These are phyloP conservation scores for Eupithecia exiguata DNA, from an alignment of 2,888 invertebrate species.

Conservation along the genomic window DNA sequence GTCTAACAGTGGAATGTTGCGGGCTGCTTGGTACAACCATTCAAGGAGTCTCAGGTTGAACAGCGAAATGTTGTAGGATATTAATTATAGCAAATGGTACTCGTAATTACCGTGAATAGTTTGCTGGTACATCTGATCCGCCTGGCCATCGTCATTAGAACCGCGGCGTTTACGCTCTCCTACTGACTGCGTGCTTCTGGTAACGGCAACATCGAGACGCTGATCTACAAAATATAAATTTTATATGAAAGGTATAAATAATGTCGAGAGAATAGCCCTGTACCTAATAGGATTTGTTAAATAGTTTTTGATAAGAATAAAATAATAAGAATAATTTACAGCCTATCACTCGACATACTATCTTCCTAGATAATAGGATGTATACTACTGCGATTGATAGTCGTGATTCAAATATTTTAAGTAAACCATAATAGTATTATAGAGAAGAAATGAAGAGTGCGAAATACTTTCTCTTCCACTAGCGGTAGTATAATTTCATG, in stretches of 20 bases:
- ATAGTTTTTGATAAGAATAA: neutral
- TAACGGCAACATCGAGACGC: conserved; percentile 74
- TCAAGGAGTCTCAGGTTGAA: neutral
- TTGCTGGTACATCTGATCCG: conserved; percentile 76
- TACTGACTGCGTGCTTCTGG: conserved; percentile 77
- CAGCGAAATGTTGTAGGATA: neutral
- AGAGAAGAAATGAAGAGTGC: too few relatives aligned
- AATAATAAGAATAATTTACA: neutral
- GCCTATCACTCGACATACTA: neutral
- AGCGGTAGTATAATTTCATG: neutral
- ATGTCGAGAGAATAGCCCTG: neutral
- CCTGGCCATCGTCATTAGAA: conserved; percentile 73
- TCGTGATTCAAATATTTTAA: neutral
- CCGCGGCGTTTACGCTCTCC: conserved; percentile 71
- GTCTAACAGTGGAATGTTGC: neutral
- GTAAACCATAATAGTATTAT: too few relatives aligned
- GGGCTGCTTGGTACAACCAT: neutral
- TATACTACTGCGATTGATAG: neutral
- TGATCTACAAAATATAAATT: conserved; percentile 61
- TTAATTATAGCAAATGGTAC: neutral
- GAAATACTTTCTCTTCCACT: neutral
- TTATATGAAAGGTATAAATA: neutral
- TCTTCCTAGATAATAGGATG: neutral
- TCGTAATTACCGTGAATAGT: conserved; percentile 74
- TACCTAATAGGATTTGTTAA: neutral